phyloP scores from a whole-genome alignment of 1,140 invertebrate genomes.

The Micrasema longulum region DNA sequence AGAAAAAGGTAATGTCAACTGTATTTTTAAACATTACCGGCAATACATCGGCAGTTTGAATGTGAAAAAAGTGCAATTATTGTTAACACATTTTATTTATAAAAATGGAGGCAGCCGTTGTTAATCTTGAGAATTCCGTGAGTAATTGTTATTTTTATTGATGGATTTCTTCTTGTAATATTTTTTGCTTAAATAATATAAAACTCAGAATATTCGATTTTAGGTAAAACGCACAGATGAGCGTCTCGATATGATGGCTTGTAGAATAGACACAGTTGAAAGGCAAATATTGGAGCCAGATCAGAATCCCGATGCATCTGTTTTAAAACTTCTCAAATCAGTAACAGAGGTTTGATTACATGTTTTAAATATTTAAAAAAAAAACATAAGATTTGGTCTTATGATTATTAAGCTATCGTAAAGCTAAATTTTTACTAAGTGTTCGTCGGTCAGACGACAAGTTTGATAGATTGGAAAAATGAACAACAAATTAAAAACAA shows the following conservation, averaged over 20 bases:
- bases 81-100: constrained; percentile 18
- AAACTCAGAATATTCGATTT: constrained; percentile 11
- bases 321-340: constrained; percentile 65
- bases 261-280: constrained; percentile 65
- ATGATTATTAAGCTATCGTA: no score
- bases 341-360: constrained; percentile 62
- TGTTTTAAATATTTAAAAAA: no score
- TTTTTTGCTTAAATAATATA: constrained; percentile 13
- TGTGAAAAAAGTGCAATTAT: constrained; percentile 46
- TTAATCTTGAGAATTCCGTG: constrained; percentile 52
- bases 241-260: constrained; percentile 65
- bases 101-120: constrained; percentile 54
- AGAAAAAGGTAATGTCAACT: constrained; percentile 17
- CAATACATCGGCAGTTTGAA: constrained; percentile 14
- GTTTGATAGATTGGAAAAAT: no score
- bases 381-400: no score
- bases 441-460: no score
- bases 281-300: constrained; percentile 60
- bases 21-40: constrained; percentile 39
- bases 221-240: constrained; percentile 58
- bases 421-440: no score
- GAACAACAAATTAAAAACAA: no score
- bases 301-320: constrained; percentile 61
- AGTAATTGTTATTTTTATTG: constrained; percentile 7
- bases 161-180: neutral